These are phyloP conservation scores for Xiphophorus birchmanni DNA, from an alignment of 2,797 vertebrate species.

Conservation along the genomic window DNA sequence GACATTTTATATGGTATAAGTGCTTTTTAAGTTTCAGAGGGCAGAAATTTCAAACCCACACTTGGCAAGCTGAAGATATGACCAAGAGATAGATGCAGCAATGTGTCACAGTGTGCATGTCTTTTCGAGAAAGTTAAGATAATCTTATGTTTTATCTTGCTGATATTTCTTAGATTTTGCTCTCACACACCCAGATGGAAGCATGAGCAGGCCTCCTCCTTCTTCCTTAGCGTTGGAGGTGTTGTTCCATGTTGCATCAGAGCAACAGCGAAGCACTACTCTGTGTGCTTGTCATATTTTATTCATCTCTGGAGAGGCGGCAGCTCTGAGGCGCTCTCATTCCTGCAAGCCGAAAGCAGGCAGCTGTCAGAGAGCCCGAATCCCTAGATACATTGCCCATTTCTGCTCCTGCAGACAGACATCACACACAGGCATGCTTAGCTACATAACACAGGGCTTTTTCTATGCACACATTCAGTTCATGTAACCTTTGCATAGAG, in stretches of 20 bases:
- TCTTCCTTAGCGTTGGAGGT: slow-evolving; percentile 40
- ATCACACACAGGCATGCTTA: slow-evolving; percentile 20
- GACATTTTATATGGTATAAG: slow-evolving; percentile 7
- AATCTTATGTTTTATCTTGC: background rate
- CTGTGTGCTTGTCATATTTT: slow-evolving; percentile 77
- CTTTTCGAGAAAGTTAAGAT: slow-evolving; percentile 19
- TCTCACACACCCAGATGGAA: slow-evolving; percentile 8
- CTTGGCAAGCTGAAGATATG: slow-evolving; percentile 22
- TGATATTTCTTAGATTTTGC: slow-evolving; percentile 27
- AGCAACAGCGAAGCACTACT: slow-evolving; percentile 53
- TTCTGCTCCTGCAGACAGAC: slow-evolving; percentile 36
- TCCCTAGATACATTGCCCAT: slow-evolving; percentile 56
- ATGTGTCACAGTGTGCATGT: background rate
- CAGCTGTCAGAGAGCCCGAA: slow-evolving; percentile 63
- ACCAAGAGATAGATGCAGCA: slow-evolving; percentile 8
- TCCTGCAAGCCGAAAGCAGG: slow-evolving; percentile 60
- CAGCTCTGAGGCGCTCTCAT: slow-evolving; percentile 52
- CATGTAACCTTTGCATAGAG: slow-evolving; percentile 28
- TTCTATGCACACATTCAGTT: slow-evolving; percentile 23
- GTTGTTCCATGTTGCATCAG: slow-evolving; percentile 68
- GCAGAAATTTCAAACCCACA: slow-evolving; percentile 9
- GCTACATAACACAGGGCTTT: slow-evolving; percentile 20
- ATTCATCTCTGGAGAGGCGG: slow-evolving; percentile 76
- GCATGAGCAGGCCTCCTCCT: slow-evolving; percentile 11
- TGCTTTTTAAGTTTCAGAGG: slow-evolving; percentile 4